These are phyloP conservation scores for Nesometra sesokonis DNA, from an alignment of 35 echinoderm and acorn worm genomes.

Conservation along the genomic window DNA sequence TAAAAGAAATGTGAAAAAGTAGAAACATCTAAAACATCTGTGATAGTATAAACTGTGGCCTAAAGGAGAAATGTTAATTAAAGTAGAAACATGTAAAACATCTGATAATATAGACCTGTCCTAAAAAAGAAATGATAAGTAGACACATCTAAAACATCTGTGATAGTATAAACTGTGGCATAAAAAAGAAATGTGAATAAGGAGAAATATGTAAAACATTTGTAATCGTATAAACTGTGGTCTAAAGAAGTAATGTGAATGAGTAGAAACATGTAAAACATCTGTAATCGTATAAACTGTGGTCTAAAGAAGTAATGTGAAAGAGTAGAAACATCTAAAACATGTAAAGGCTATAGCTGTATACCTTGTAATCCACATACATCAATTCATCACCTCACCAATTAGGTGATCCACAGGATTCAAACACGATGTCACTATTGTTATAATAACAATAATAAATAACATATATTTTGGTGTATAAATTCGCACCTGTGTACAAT, in stretches of 20 bases:
- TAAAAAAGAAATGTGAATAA: constrained; percentile 2
- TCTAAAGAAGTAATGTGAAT: constrained; percentile 29
- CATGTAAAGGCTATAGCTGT: too few species aligned
- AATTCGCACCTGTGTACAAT: too few species aligned
- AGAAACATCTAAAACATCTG: constrained; percentile 73
- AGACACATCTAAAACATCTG: constrained; percentile 85
- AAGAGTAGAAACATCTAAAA: constrained; percentile 39
- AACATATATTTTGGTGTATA: too few species aligned
- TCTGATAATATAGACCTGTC: too few species aligned
- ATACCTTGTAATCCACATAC: too few species aligned
- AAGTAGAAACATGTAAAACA: constrained; percentile 16
- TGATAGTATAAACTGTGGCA: constrained; percentile 84
- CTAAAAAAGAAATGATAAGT: too few species aligned
- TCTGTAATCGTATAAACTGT: constrained; percentile 88
- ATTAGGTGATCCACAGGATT: too few species aligned
- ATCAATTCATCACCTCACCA: too few species aligned
- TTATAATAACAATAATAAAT: too few species aligned
- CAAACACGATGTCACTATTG: too few species aligned
- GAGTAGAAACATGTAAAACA: constrained; percentile 41
- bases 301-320: constrained; percentile 28
- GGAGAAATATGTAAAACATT: constrained; percentile 64
- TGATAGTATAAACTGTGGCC: constrained; percentile 86
- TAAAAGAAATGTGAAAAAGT: constrained; percentile 1
- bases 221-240: constrained; percentile 77
- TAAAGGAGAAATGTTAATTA: constrained; percentile 12